Conservation (phyloP, 1,140 invertebrate species). For the Tachypleus tridentatus region DNA sequence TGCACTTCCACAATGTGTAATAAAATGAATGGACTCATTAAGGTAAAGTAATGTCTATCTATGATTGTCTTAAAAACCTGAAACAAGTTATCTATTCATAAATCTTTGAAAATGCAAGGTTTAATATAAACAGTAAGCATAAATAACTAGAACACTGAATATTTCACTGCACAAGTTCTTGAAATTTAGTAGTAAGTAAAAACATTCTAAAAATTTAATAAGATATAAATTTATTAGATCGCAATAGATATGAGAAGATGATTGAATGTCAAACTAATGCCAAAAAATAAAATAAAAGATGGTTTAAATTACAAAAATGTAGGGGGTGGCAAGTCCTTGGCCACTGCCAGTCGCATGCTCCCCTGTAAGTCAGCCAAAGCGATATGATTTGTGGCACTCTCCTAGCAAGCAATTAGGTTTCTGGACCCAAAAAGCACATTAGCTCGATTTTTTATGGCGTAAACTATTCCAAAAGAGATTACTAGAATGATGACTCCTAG, state of each 20-base stretch:
- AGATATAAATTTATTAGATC: conserved; percentile 3
- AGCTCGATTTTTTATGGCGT: conserved; percentile 51
- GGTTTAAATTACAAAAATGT: conserved; percentile 8
- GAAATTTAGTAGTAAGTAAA: too few relatives aligned
- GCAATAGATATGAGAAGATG: neutral
- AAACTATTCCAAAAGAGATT: conserved; percentile 52
- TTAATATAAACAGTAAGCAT: neutral
- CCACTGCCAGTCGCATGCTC: neutral
- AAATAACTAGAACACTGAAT: neutral
- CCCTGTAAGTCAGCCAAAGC: conserved; percentile 20
- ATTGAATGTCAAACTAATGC: neutral
- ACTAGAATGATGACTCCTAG: conserved; percentile 49
- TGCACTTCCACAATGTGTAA: too few relatives aligned
- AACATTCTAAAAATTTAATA: too few relatives aligned
- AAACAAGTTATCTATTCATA: too few relatives aligned
- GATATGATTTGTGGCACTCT: conserved; percentile 23
- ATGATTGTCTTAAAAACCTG: too few relatives aligned
- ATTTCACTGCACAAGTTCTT: neutral
- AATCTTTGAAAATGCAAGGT: neutral
- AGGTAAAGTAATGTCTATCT: too few relatives aligned
- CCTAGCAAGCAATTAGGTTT: conserved; percentile 18
- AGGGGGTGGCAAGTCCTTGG: conserved; percentile 6
- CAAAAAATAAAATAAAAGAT: conserved; percentile 11
- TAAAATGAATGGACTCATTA: too few relatives aligned
- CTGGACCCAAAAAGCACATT: conserved; percentile 43